phyloP scores from a whole-genome alignment of 2,113 vertebrate genomes.

The Malaclemys terrapin region DNA sequence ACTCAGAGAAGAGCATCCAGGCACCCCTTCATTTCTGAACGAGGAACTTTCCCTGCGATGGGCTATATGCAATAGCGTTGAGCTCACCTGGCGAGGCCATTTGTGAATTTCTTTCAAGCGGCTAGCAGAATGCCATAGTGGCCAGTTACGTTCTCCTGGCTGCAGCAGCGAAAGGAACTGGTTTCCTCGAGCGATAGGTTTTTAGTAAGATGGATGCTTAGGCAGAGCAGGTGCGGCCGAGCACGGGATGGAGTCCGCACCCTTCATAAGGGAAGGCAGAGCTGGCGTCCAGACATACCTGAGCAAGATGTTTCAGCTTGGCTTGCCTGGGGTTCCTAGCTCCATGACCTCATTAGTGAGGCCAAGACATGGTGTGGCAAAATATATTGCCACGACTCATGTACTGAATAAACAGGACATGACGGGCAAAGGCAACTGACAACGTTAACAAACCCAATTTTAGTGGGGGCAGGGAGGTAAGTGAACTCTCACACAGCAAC shows the following conservation, averaged over 20 bases:
- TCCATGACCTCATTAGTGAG: background rate
- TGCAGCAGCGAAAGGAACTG: background rate
- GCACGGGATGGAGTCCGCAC: background rate
- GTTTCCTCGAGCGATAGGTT: background rate
- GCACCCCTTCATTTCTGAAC: too few species aligned
- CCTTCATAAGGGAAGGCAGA: background rate
- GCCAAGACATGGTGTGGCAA: background rate
- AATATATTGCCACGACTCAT: background rate
- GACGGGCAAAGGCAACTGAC: background rate
- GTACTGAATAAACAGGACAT: background rate
- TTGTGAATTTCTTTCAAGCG: background rate
- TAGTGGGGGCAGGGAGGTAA: background rate
- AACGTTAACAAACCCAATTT: background rate
- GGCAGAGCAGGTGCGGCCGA: background rate
- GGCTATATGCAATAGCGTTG: background rate
- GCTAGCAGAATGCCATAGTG: background rate
- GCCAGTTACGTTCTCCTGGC: background rate
- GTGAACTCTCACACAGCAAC: background rate
- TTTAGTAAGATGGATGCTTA: fast-evolving
- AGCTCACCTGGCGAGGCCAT: background rate
- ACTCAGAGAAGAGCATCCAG: background rate
- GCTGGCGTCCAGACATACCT: background rate
- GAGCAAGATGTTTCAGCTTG: background rate
- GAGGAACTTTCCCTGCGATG: background rate
- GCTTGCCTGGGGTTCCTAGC: background rate